phyloP scores from a whole-genome alignment of 2,113 vertebrate genomes.

The Corynorhinus townsendii region DNA sequence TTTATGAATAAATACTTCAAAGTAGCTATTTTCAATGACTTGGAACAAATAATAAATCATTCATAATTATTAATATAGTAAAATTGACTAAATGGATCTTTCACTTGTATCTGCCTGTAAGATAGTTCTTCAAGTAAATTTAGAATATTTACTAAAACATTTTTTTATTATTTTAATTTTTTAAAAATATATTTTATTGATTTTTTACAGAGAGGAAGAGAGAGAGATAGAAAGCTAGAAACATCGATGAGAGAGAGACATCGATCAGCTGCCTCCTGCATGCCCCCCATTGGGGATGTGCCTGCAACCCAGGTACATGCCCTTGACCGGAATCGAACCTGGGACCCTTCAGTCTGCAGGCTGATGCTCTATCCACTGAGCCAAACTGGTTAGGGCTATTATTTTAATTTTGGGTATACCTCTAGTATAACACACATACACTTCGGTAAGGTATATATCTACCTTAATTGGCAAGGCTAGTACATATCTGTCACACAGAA shows the following conservation, averaged over 20 bases:
- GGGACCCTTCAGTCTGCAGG: too few species aligned
- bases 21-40: neutral
- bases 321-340: too few species aligned
- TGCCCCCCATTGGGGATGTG: too few species aligned
- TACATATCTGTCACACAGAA: neutral
- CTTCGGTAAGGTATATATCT: neutral
- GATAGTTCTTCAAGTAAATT: neutral
- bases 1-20: conserved; percentile 18
- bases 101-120: neutral
- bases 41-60: neutral
- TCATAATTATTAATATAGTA: neutral
- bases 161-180: conserved; percentile 12
- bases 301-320: too few species aligned
- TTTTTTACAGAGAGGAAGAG: too few species aligned
- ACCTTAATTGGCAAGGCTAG: neutral
- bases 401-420: neutral
- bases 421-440: neutral
- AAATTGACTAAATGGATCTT: neutral
- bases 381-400: too few species aligned
- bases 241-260: too few species aligned
- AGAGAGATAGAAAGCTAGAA: too few species aligned
- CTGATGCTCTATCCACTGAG: too few species aligned
- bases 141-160: neutral
- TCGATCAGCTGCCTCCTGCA: too few species aligned
- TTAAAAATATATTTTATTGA: too few species aligned